Base-by-base conservation (phyloP, 92 coral and sea anemone genomes). In the Scolanthus callimorphus region DNA sequence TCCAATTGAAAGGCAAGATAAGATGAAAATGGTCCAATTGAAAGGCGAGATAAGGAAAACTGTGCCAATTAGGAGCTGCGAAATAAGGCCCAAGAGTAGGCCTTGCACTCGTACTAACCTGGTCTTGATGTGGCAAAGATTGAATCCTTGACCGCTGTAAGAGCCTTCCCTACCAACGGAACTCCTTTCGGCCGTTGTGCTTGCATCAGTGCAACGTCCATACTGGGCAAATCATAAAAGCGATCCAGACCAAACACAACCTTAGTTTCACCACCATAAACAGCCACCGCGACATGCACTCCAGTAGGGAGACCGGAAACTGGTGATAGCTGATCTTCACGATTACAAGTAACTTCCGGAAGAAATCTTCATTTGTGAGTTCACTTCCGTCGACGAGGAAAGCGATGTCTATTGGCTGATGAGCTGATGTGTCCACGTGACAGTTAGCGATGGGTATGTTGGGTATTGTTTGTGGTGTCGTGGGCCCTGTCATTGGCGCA, bases 381-480 rank as follows among this genome's bases (percentile, higher is more conserved):
- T 76, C 77, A 26, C 84, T 62, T 19, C 95, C 95, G 50, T 86
- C 97, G 17, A 86, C 69, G 30, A 90, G 64, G 55, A 90, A 85
- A 31, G 54, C 90, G 49, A 90, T 65, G 54, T 90, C 95, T 27
- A 79, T 22, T 0, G 84, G 75, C 11, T 29, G 38, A 43, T 75
- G 63, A 17, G 12, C 58, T 4, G 78, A 37, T 11, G 64, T 69
- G 21, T 72, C 69, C 0, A 62, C 59, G 15, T 65, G 75, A 62
- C 54, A 56, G 38, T 38, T 69, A 3, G 75, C 68, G 17, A 41
- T n/a, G n/a, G n/a, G n/a, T n/a, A n/a, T n/a, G n/a, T n/a, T n/a
- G n/a, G n/a, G n/a, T n/a, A n/a, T n/a, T n/a, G n/a, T n/a, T n/a
- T n/a, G n/a, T n/a, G n/a, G n/a, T n/a, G n/a, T n/a, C n/a, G n/a